Evolutionary conservation across 2,888 invertebrate genomes (phyloP).

Genomic region (Brenthis ino): DNA sequence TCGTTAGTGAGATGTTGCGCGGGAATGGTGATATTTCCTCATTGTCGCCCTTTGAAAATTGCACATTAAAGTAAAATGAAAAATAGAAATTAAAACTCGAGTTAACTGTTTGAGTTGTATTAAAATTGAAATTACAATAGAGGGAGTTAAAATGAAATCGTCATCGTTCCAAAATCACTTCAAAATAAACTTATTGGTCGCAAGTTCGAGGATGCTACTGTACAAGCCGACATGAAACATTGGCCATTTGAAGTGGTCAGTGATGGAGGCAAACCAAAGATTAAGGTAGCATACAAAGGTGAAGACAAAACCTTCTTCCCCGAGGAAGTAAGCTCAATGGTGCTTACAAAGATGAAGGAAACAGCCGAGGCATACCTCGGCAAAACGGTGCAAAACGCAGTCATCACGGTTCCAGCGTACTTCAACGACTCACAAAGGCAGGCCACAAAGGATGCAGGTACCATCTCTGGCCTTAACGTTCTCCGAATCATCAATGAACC

Average conservation of each 20-base stretch:
- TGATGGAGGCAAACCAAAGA: constrained; percentile 90
- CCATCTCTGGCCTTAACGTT: constrained; percentile 94
- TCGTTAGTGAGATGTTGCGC: constrained; percentile 3
- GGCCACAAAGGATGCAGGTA: constrained; percentile 96
- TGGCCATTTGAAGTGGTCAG: constrained; percentile 95
- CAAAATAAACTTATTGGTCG: constrained; percentile 84
- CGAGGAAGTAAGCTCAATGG: constrained; percentile 96
- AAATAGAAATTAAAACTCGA: constrained; percentile 2
- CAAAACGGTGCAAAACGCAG: constrained; percentile 91
- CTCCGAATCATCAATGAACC: constrained; percentile 96
- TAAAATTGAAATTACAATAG: neutral
- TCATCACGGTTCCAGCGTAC: constrained; percentile 95
- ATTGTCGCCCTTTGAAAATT: constrained; percentile 8
- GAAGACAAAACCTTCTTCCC: constrained; percentile 94
- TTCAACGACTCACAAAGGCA: constrained; percentile 96
- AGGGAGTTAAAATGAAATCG: no score
- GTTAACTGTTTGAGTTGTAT: neutral
- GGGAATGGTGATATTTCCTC: constrained; percentile 21
- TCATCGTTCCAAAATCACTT: no score
- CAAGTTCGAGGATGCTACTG: constrained; percentile 92
- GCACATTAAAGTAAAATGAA: constrained; percentile 1
- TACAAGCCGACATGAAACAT: constrained; percentile 96
- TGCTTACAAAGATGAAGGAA: constrained; percentile 96
- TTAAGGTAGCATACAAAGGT: constrained; percentile 93
- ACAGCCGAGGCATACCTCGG: constrained; percentile 95